phyloP scores from a whole-genome alignment of 2,797 vertebrate genomes.

The Lophotriccus pileatus region DNA sequence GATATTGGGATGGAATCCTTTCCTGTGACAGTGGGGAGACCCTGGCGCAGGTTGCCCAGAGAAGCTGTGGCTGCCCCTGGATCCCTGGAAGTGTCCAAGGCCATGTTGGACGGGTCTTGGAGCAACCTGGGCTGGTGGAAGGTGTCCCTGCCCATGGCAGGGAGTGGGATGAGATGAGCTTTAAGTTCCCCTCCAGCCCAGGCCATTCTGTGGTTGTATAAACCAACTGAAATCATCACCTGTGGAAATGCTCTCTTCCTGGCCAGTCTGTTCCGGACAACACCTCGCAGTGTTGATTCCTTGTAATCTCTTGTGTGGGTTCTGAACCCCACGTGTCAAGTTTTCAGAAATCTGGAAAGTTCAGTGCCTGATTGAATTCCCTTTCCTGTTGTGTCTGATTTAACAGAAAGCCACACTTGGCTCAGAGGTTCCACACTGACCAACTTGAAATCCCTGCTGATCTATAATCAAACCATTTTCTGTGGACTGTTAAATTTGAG shows the following conservation, averaged over 20 bases:
- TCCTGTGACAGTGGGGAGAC: no score
- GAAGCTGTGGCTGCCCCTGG: background rate
- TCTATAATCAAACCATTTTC: background rate
- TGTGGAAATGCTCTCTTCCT: background rate
- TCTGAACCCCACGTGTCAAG: background rate
- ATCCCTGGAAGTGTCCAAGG: no score
- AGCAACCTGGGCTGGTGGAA: no score
- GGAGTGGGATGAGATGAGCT: no score
- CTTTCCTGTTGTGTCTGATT: background rate
- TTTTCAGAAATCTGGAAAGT: background rate
- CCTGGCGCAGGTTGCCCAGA: background rate
- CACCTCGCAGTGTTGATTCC: background rate
- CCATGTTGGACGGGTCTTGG: no score
- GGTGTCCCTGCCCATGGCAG: no score
- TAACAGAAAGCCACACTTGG: accelerated
- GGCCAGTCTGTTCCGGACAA: background rate
- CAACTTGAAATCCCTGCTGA: background rate
- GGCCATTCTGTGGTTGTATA: background rate
- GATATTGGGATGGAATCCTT: no score
- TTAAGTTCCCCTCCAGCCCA: background rate
- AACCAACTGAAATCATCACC: background rate
- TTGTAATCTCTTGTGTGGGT: background rate
- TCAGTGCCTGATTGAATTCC: background rate
- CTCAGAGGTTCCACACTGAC: background rate
- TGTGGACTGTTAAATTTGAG: background rate